Conservation (phyloP, 2,113 vertebrate genomes). For the Azemiops feae region DNA sequence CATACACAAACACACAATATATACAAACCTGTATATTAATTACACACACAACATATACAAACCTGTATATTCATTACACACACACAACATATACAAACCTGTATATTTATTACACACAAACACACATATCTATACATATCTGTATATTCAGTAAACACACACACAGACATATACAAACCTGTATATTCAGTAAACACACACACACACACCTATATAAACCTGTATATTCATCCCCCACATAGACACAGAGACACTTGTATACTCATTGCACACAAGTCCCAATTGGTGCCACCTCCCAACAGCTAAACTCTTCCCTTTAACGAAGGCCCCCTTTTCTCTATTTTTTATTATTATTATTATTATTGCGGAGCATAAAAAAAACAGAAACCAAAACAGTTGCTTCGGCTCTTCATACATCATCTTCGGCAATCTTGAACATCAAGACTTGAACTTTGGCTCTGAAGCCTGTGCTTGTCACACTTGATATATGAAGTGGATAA, state of each 20-base stretch:
- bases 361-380: conserved; percentile 58
- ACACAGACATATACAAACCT: too few species aligned
- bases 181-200: too few species aligned
- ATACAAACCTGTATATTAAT: too few species aligned
- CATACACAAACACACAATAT: too few species aligned
- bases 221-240: fast-evolving
- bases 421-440: conserved; percentile 54
- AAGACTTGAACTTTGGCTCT: conserved; percentile 37
- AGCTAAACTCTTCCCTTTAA: conserved; percentile 46
- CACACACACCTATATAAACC: too few species aligned
- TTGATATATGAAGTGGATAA: conserved; percentile 68
- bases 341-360: conserved; percentile 59
- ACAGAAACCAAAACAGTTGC: conserved; percentile 55
- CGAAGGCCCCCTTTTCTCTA: conserved; percentile 51
- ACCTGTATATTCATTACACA: too few species aligned
- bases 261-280: conserved; percentile 1
- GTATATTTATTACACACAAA: too few species aligned
- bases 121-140: too few species aligned
- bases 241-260: not conserved
- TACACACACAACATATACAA: not conserved
- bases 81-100: too few species aligned
- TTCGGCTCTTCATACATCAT: conserved; percentile 63
- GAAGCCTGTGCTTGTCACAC: conserved; percentile 59
- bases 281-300: conserved; percentile 19
- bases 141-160: too few species aligned